Evolutionary conservation across 2,113 vertebrate species (phyloP), one percentile per base, ranked within the genome.

Genomic region (Vombatus ursinus): DNA sequence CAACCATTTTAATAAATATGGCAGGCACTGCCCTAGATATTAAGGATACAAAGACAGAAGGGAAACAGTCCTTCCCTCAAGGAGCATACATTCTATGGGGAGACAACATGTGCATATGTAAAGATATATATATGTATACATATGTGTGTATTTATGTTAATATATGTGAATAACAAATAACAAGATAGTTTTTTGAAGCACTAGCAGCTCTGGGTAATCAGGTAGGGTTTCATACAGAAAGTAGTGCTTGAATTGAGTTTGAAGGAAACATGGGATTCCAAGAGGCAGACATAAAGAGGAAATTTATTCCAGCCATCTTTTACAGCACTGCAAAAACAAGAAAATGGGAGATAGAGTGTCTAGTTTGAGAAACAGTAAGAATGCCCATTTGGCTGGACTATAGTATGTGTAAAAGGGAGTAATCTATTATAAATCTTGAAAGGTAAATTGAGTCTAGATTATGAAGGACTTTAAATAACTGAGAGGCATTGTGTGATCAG

Each of bases 401-500:
- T 77, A n/a, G 37, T 77, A n/a, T 77, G 3, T 9, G 1, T 77
- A n/a, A n/a, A n/a, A n/a, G 37, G 14, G 37, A 77, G 6, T 77
- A 77, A 77, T 77, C 10, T 77, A 68, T 37, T 11, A 37, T 68
- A 68, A 16, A 14, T 19, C 37, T 68, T 68, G 31, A 68, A 68
- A 68, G 12, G 14, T 68, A 68, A 37, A 37, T 37, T 37, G 31
- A 31, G 61, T 37, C 61, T 68, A 68, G 61, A 3, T 68, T 54
- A 7, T 89, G 93, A 96, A 92, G 51, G 91, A 54, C 6, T 11
- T 11, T 22, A 12, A 77, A 47, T 57, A 8, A 28, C 54, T 26
- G 9, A 3, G 54, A 57, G 10, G 25, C 48, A 77, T 96, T 93
- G 54, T 91, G n/a, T 92, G 77, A 96, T 93, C 23, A 92, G 53